Evolutionary conservation across 2,113 vertebrate genomes (phyloP), one percentile per base, ranked within the genome.

Genomic region (Psilopsiagon aymara): DNA sequence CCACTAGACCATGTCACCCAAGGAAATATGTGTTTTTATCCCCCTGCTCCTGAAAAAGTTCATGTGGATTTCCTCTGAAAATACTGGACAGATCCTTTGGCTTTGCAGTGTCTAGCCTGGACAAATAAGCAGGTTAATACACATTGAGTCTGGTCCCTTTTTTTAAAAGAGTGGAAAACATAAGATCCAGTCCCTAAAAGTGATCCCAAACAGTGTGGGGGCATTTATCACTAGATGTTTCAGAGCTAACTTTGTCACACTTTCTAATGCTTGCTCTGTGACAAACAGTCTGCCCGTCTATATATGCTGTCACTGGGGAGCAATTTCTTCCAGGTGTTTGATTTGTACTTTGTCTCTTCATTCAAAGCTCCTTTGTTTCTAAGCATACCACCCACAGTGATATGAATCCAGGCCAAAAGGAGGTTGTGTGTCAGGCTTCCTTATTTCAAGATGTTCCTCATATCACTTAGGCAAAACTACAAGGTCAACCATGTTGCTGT

Each of bases 281-380:
- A 92, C 46, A 51, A 90, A 77, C 70, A 92, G 28, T 70, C 63
- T 80, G 17, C 8, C 31, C 71, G 63, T 94, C 86, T 83, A 92
- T 80, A 78, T 35, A 31, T 37, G 35, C 68, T 86, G 76, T 92
- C 80, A 93, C 55, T 18, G 60, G 86, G 64, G 92, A 88, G 68
- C 5, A 95, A 93, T 92, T 94, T 93, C 46, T 93, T 83, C 88
- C 92, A 96, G 96, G 92, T 95, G 86, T 83, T 94, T 84, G 25
- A 83, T 43, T 90, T 1, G 1, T 66, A 66, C 68, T 83, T 86
- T 49, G 10, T 28, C 53, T 95, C 75, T 82, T 81, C 64, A 81
- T 88, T 90, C 80, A 90, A 96, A 93, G 71, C 59, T 78, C 37
- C 59, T 51, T 66, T 70, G 59, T 86, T 94, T 86, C 85, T 90